phyloP scores from a whole-genome alignment of 2,888 invertebrate genomes.

The Cancer borealis region DNA sequence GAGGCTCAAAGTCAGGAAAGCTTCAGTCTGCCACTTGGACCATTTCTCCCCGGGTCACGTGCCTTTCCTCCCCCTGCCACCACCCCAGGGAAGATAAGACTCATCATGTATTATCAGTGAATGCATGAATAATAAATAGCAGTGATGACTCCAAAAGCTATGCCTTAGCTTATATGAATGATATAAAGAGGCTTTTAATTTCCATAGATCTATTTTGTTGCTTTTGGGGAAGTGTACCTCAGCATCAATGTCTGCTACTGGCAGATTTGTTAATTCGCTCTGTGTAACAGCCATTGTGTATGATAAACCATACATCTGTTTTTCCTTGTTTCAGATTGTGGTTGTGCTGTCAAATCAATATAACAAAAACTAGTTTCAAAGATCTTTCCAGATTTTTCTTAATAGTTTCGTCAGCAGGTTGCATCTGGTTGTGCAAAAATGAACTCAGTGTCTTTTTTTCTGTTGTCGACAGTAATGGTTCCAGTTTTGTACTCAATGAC shows the following conservation, averaged over 20 bases:
- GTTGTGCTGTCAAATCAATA: background rate
- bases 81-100: background rate
- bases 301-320: background rate
- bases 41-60: background rate
- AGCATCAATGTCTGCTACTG: background rate
- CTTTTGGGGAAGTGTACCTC: background rate
- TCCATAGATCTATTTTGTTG: conserved; percentile 8
- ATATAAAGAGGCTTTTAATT: conserved; percentile 42
- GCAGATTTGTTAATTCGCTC: background rate
- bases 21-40: conserved; percentile 31
- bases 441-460: background rate
- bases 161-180: background rate
- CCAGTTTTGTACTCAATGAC: conserved; percentile 5
- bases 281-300: background rate
- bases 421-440: background rate
- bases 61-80: background rate
- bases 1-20: background rate
- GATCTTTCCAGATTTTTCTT: background rate
- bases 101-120: background rate
- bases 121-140: background rate
- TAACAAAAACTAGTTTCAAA: background rate
- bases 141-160: conserved; percentile 37
- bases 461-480: background rate
- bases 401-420: conserved; percentile 1
- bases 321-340: background rate